Conservation (phyloP, 1,140 invertebrate species). For the Drosophila sechellia region DNA sequence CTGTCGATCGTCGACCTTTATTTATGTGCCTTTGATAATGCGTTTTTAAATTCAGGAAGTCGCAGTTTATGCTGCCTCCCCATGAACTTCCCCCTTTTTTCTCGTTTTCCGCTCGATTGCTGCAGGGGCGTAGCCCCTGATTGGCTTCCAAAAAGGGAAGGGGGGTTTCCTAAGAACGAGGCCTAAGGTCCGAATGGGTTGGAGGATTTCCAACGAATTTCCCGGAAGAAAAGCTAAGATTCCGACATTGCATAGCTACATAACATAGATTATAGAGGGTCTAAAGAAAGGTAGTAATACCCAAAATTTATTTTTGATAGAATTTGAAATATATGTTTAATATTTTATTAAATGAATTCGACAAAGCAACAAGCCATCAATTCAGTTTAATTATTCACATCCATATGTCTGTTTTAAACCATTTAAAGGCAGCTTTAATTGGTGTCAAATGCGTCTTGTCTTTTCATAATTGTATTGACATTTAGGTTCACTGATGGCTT, state of each 20-base stretch:
- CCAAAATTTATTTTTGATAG: not conserved
- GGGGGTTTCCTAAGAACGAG: constrained; percentile 26
- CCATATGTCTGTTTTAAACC: not conserved
- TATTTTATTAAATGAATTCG: too few species aligned
- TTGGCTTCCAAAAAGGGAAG: constrained; percentile 12
- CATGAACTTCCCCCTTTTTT: constrained; percentile 9
- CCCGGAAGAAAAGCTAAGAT: not conserved
- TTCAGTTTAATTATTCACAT: constrained; percentile 7
- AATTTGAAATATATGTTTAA: too few species aligned
- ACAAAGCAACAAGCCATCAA: not conserved
- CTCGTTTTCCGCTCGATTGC: constrained; percentile 56
- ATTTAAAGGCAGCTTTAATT: constrained; percentile 12
- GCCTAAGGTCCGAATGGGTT: not conserved
- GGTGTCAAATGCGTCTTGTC: constrained; percentile 22
- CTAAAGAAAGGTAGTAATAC: not conserved
- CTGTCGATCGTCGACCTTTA: constrained; percentile 61
- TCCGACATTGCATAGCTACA: too few species aligned
- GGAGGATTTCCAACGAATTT: not conserved
- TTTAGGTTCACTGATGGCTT: constrained; percentile 11
- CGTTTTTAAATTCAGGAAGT: constrained; percentile 72
- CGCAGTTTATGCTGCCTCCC: constrained; percentile 51
- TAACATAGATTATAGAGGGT: too few species aligned
- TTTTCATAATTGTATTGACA: constrained; percentile 20
- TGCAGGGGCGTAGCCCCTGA: constrained; percentile 28
- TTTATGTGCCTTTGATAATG: constrained; percentile 65